Evolutionary conservation across 2,113 vertebrate genomes (phyloP).

Genomic region (Paradisaea rubra): DNA sequence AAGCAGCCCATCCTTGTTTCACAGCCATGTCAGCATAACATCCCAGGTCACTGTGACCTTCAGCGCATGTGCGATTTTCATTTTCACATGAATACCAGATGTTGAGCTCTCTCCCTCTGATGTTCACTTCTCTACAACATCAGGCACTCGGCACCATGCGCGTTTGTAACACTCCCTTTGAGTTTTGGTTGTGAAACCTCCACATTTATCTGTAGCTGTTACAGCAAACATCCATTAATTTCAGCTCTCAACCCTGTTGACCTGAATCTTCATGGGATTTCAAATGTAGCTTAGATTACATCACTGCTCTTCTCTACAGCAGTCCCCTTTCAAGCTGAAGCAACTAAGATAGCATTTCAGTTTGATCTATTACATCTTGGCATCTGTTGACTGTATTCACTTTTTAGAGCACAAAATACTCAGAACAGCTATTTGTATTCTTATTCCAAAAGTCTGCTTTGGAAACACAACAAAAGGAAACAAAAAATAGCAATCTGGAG

Average conservation of each 20-base stretch:
- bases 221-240: background rate
- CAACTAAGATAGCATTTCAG: background rate
- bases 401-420: background rate
- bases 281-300: background rate
- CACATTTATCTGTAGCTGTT: background rate
- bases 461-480: background rate
- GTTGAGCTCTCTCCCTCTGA: background rate
- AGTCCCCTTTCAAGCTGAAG: background rate
- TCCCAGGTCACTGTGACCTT: conserved; percentile 31
- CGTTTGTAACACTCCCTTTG: background rate
- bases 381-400: background rate
- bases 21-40: background rate
- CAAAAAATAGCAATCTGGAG: background rate
- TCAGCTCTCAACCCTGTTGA: background rate
- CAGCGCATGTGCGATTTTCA: background rate
- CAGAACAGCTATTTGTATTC: background rate
- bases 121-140: background rate
- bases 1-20: background rate
- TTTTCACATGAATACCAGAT: conserved; percentile 8
- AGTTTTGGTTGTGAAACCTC: background rate
- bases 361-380: conserved; percentile 16
- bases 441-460: background rate
- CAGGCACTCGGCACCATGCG: background rate
- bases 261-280: background rate
- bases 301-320: background rate